Evolutionary conservation across 1,140 invertebrate species (phyloP), one percentile per base, ranked within the genome.

Genomic region (Acromyrmex charruanus): DNA sequence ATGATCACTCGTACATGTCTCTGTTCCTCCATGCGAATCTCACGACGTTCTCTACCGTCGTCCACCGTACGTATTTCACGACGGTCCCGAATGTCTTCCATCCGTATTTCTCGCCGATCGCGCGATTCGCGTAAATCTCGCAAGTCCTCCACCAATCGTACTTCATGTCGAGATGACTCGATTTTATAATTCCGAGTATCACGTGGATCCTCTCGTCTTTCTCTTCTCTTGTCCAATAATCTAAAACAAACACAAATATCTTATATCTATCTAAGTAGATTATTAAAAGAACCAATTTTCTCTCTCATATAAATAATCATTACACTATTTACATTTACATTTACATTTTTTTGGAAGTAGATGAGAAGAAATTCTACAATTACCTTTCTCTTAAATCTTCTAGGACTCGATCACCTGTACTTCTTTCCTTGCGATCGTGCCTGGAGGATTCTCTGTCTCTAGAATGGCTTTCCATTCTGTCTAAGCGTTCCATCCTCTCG

Each of bases 331-430:
- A 35, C 35, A 39, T 39, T 35, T 35, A 35, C 35, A 39, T 39
- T 39, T 39, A 35, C 0, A 35, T 7, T 39, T 39, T 39, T 39
- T 39, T 39, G 6, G 0, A 39, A 39, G 1, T 39, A 39, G 35
- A 39, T 6, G 0, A 39, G 35, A 35, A 35, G 35, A 28, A 63
- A 21, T 75, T 51, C 7, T 31, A 35, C 12, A 65, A 69, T 14
- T 87, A 95, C 92, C 97, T 96, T 91, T 97, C 97, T 89, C 97
- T 96, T 90, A 98, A 95, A 95, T 98, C 97, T 93, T 98, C 97
- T 74, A 98, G 95, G 82, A 97, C 96, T 89, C 91, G 94, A 94
- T 94, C 96, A 89, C 92, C 96, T 91, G 89, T 96, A 94, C 88
- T 96, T 94, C 94, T 94, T 10, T 95, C 97, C 95, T 95, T 96